Base-by-base conservation (phyloP, 2,113 vertebrate species). In the Athene cunicularia region DNA sequence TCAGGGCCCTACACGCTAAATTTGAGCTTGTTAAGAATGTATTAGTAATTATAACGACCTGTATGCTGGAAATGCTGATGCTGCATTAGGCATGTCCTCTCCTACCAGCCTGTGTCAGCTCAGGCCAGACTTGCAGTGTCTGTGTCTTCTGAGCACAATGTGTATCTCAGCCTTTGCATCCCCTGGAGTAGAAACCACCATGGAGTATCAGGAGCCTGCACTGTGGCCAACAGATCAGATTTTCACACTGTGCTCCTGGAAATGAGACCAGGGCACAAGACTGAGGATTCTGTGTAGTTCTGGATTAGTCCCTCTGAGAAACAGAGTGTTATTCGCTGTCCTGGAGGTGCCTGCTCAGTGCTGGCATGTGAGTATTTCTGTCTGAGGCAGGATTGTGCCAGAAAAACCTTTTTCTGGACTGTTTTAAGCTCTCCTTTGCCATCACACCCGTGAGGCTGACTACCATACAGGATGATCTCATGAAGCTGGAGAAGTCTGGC, bases 31-130 rank as follows among this genome's bases (percentile, higher is more conserved):
- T 86, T 80, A 49, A 62, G 71, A 43, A 52, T 12, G 10, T 35
- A 18, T 39, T 56, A 59, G 28, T 67, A 18, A 45, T 8, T 18
- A 22, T 76, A 73, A 56, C 2, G 4, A 35, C 26, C 22, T 50
- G 30, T 20, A 6, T 18, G 37, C 49, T 77, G 59, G 68, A 67
- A 73, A 37, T 72, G 35, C 30, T 55, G 32, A 12, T 28, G 14
- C 21, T 63, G 27, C 28, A 3, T 50, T 66, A 26, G 55, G 4
- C 22, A 5, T 9, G 24, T 72, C 49, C 18, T 86, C 19, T 77
- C 18, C 32, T 33, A 43, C 27, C 33, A 33, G 3, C 8, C 35
- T 8, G 0, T 0, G 0, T 41, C 37, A 39, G 35, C n/a, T 86
- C 2, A 1, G 17, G 73, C 55, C 26, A 62, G 56, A 55, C n/a